Evolutionary conservation across 1,140 invertebrate genomes (phyloP).

Genomic region (Onthophagus taurus): DNA sequence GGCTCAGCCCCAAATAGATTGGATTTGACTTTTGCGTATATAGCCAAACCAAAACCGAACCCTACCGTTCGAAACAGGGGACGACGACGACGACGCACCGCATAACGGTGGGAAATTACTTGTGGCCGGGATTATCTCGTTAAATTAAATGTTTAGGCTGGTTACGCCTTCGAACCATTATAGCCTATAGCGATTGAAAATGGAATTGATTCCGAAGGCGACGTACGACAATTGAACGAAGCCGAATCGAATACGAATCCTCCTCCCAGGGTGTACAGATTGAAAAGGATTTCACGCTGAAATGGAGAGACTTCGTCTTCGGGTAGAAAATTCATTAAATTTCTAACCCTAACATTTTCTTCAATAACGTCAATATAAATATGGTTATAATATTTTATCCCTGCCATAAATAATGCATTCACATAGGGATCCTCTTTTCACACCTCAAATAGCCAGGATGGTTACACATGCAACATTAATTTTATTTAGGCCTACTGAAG

Average conservation of each 20-base stretch:
- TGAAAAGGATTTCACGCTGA: neutral
- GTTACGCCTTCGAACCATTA: constrained; percentile 9
- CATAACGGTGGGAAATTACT: constrained; percentile 23
- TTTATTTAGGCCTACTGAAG: no score
- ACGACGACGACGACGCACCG: constrained; percentile 13
- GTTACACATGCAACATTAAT: no score
- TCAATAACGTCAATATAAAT: no score
- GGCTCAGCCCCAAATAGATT: constrained; percentile 20
- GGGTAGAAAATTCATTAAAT: no score
- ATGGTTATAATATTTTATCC: no score
- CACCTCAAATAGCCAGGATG: no score
- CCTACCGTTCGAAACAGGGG: no score
- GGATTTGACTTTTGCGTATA: constrained; percentile 21
- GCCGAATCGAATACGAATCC: neutral
- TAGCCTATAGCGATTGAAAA: constrained; percentile 10
- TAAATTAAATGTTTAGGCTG: constrained; percentile 21
- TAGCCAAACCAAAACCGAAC: no score
- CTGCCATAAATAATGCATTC: no score
- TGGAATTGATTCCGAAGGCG: constrained; percentile 12
- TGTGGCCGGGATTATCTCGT: constrained; percentile 19
- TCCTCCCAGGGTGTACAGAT: neutral
- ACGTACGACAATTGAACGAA: neutral
- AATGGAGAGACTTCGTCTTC: no score
- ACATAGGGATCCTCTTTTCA: no score
- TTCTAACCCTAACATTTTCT: no score